Base-by-base conservation (phyloP, 2,888 invertebrate species). In the Aporophyla lueneburgensis region DNA sequence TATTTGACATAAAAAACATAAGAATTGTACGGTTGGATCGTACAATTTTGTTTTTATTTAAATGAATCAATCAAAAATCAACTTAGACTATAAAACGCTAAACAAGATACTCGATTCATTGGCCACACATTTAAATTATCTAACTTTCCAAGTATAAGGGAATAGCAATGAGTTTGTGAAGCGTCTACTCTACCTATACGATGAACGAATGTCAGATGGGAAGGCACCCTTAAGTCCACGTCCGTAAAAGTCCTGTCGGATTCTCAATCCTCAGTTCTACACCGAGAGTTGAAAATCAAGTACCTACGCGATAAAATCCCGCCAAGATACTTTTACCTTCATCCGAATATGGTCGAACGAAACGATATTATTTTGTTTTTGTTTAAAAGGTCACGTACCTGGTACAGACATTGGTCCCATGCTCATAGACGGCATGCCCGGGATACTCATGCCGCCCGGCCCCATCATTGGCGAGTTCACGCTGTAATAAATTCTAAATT, bases 341-440 rank as follows among this genome's bases (percentile, higher is more conserved):
- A 46, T 46, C 0, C 43, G 10, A 46, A 46, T 2, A 10, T 46
- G 43, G 10, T 46, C 43, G 12, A 46, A 10, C 21, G 5, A 56
- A 56, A 24, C 24, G 0, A 24, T 46, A 46, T 10, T n/a, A n/a
- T n/a, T 54, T n/a, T 24, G 5, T 46, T 14, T 54, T 58, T 9
- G 7, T 33, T 33, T 54, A 21, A 5, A 21, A n/a, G 2, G 1
- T 63, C 53, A 74, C 72, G 76, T 92, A 96, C 96, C 96, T 91
- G 96, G 95, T 59, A 96, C 96, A 81, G 96, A 96, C 96, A 96
- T 96, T 51, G 96, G 96, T 71, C 96, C 96, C 95, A 96, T 96
- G 73, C 94, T 93, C 88, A 96, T 96, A 2, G 96, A 93, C 61
- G 94, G 96, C 89, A 96, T 96, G 33, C 96, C 95, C 5, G 96